phyloP scores from a whole-genome alignment of 2,113 vertebrate genomes.

The Carollia perspicillata region DNA sequence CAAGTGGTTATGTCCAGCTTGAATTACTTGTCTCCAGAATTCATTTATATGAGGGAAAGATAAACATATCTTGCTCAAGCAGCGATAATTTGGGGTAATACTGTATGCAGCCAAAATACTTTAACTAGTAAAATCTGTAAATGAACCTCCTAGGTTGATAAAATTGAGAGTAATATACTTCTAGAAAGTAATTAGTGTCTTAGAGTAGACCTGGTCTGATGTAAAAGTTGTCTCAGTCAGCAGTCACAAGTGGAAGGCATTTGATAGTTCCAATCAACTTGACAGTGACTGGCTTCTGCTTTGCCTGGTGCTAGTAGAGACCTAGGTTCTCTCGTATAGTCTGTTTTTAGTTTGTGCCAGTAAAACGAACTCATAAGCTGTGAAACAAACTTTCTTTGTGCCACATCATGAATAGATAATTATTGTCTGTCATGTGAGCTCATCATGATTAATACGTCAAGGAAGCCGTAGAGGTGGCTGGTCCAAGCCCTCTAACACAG shows the following conservation, averaged over 20 bases:
- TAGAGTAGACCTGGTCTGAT: not conserved
- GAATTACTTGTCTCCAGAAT: slow-evolving; percentile 6
- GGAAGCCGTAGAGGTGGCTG: not conserved
- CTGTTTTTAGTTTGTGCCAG: not conserved
- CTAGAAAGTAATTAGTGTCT: not conserved
- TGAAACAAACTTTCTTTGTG: not conserved
- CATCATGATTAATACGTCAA: not conserved
- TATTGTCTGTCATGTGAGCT: not conserved
- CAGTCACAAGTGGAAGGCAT: not conserved
- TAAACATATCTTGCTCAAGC: not conserved
- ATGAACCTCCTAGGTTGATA: not conserved
- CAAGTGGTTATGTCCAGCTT: not conserved
- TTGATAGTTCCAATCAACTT: not conserved
- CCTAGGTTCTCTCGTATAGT: not conserved
- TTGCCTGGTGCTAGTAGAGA: not conserved
- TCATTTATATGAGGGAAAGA: slow-evolving; percentile 10
- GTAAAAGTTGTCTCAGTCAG: not conserved
- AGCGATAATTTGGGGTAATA: not conserved
- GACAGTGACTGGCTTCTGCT: not conserved
- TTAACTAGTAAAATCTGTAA: slow-evolving; percentile 23
- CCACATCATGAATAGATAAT: not conserved
- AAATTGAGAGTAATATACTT: slow-evolving; percentile 19
- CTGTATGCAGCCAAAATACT: not conserved
- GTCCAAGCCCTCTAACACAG: not conserved
- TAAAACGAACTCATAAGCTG: not conserved